Percentiles rank a stretch among this genome's conserved stretches.
phyloP scores from a whole-genome alignment of 2,888 invertebrate species.

The Drosophila pseudotalamancana region DNA sequence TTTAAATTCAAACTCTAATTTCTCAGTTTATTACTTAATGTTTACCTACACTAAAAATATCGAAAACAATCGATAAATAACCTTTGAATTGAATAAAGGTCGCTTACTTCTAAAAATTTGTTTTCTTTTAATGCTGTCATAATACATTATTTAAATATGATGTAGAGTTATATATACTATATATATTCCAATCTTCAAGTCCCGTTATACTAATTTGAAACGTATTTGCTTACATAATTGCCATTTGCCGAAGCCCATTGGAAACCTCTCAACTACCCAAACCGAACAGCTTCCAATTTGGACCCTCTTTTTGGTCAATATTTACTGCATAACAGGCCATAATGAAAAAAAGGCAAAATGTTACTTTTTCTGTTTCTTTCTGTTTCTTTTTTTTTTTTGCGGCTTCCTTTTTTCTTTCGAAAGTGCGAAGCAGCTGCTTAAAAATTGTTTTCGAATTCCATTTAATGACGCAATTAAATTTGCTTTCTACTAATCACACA shows the following conservation, averaged over 20 bases:
- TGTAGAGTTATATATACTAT: neutral
- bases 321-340: conserved; percentile 25
- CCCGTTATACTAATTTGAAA: too few relatives aligned
- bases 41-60: too few relatives aligned
- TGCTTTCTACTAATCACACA: neutral
- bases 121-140: too few relatives aligned
- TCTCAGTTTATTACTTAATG: too few relatives aligned
- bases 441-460: conserved; percentile 20
- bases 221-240: conserved; percentile 17
- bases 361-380: neutral
- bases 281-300: conserved; percentile 6
- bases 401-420: conserved; percentile 19
- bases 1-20: too few relatives aligned
- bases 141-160: too few relatives aligned
- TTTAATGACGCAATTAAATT: conserved; percentile 20
- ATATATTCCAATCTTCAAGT: neutral
- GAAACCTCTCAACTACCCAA: conserved; percentile 25
- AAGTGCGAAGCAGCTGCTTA: conserved; percentile 11
- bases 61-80: too few relatives aligned
- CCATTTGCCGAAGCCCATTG: conserved; percentile 7
- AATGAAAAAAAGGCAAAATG: neutral
- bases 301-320: conserved; percentile 12
- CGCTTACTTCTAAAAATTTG: too few relatives aligned
- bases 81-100: too few relatives aligned
- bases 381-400: neutral